Percentiles rank a stretch among this genome's conserved stretches.
phyloP scores from a whole-genome alignment of 1,140 invertebrate genomes.

The Ridgeia piscesae region DNA sequence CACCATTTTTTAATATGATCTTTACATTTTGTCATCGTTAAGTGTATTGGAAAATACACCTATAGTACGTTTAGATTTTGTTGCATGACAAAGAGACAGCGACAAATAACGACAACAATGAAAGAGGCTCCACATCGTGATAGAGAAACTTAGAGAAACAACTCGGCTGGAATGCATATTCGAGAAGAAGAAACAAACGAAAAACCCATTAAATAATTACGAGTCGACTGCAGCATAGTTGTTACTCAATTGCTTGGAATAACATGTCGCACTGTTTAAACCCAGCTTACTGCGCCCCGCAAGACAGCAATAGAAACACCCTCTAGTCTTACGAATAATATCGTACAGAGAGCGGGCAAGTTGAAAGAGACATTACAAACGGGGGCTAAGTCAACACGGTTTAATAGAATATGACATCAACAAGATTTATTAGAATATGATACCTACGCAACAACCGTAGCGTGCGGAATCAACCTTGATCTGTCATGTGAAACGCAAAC shows the following conservation, averaged over 20 bases:
- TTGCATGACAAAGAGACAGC: too few species aligned
- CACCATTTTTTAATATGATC: too few species aligned
- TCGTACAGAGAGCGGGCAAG: background rate
- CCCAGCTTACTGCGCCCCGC: background rate
- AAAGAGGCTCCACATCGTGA: too few species aligned
- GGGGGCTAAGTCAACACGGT: background rate
- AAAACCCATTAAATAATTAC: background rate
- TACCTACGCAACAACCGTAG: background rate
- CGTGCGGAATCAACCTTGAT: background rate
- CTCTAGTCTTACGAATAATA: background rate
- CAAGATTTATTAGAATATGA: background rate
- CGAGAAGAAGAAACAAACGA: background rate
- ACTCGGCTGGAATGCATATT: background rate
- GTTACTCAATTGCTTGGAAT: background rate
- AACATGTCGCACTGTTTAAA: background rate
- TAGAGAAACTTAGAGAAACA: too few species aligned
- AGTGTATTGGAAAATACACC: too few species aligned
- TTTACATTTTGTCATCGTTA: too few species aligned
- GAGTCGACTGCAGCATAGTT: background rate
- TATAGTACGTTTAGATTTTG: too few species aligned
- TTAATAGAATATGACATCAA: background rate
- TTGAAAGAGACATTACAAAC: background rate
- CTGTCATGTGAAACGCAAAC: background rate
- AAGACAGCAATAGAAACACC: background rate
- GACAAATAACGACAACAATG: too few species aligned